phyloP scores from a whole-genome alignment of 1,140 invertebrate genomes.

The Ericerus pela region DNA sequence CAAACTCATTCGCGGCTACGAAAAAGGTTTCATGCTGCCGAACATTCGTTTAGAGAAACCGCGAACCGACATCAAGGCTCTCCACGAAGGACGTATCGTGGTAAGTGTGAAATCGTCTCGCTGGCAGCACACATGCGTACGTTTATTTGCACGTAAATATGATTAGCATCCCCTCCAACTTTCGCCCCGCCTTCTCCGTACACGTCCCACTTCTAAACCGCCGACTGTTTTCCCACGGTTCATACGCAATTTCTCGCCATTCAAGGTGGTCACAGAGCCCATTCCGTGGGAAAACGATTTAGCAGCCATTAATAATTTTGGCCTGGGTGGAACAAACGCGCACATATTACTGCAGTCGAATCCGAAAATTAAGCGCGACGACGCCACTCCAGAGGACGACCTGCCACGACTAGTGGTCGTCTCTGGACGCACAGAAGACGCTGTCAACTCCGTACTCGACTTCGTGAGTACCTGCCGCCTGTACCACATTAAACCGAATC shows the following conservation, averaged over 20 bases:
- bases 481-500: neutral
- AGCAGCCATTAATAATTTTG: slow-evolving; percentile 43
- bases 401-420: slow-evolving; percentile 45
- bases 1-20: slow-evolving; percentile 58
- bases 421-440: slow-evolving; percentile 54
- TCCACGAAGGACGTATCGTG: slow-evolving; percentile 45
- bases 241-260: neutral
- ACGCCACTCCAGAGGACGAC: slow-evolving; percentile 34
- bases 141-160: no score
- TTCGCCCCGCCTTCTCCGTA: no score
- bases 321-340: slow-evolving; percentile 46
- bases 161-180: no score
- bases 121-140: no score
- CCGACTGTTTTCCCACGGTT: no score
- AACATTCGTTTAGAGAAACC: slow-evolving; percentile 55
- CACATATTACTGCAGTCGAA: slow-evolving; percentile 48
- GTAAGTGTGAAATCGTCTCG: slow-evolving; percentile 21
- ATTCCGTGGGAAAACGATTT: slow-evolving; percentile 44
- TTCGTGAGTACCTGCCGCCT: slow-evolving; percentile 37
- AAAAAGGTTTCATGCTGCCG: slow-evolving; percentile 47
- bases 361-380: slow-evolving; percentile 36
- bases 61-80: slow-evolving; percentile 46
- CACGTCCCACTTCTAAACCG: no score
- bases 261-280: slow-evolving; percentile 44
- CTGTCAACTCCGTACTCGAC: slow-evolving; percentile 49